A percentile compares a stretch with the other conserved stretches of the same genome.
phyloP scores from a whole-genome alignment of 2,888 invertebrate species.

The Drepana falcataria region DNA sequence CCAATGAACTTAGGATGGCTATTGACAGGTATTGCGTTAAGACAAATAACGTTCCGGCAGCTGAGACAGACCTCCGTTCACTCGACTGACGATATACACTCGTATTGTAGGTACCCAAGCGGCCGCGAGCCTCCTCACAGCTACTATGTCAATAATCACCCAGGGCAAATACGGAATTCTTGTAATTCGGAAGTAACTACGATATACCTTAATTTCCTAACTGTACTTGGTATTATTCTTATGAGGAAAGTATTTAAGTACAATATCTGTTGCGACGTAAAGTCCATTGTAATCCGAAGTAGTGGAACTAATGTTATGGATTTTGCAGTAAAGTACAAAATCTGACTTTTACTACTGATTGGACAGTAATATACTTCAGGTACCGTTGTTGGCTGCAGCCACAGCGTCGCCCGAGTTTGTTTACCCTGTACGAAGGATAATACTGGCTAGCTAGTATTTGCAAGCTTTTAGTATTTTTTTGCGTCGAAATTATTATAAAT shows the following conservation, averaged over 20 bases:
- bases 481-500: conserved; percentile 26
- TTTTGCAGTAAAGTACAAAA: not conserved
- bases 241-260: too few species aligned
- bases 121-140: conserved; percentile 65
- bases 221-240: conserved; percentile 32
- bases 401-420: conserved; percentile 32
- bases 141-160: conserved; percentile 68
- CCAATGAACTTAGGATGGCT: conserved; percentile 75
- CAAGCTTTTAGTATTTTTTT: conserved; percentile 53
- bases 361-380: conserved; percentile 21
- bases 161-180: conserved; percentile 68
- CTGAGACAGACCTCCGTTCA: conserved; percentile 71
- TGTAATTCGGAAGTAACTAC: conserved; percentile 54
- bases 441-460: conserved; percentile 29
- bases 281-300: not conserved
- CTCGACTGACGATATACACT: conserved; percentile 61
- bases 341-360: not conserved
- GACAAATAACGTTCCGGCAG: conserved; percentile 73
- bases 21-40: conserved; percentile 78
- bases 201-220: conserved; percentile 43
- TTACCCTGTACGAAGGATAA: conserved; percentile 24
- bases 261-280: conserved; percentile 4
- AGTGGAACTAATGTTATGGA: not conserved
- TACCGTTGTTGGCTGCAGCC: conserved; percentile 42
- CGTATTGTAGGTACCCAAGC: conserved; percentile 39